These are phyloP conservation scores for Carpatolechia fugitivella DNA, from an alignment of 2,888 invertebrate genomes.

Conservation along the genomic window DNA sequence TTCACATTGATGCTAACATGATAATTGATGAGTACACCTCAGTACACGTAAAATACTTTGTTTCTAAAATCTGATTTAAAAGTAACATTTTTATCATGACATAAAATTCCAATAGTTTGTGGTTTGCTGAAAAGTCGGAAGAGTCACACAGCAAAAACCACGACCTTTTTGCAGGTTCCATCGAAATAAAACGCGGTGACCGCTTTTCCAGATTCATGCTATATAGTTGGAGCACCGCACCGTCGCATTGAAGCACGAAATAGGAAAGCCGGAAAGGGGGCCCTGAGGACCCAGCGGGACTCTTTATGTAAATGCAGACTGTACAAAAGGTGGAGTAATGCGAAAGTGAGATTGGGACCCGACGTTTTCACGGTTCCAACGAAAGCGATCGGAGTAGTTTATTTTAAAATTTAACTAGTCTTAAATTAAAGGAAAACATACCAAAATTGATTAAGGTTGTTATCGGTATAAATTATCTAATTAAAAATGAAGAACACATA, in stretches of 20 bases:
- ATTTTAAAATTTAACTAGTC: constrained; percentile 39
- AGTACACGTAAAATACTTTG: no score
- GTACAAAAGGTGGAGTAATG: constrained; percentile 68
- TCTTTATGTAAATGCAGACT: constrained; percentile 72
- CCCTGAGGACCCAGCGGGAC: constrained; percentile 64
- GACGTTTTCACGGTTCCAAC: constrained; percentile 49
- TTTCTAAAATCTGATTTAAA: neutral
- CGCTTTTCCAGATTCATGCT: constrained; percentile 57
- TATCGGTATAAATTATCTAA: neutral
- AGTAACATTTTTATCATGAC: neutral
- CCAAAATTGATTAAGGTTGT: constrained; percentile 20
- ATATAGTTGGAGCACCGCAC: constrained; percentile 45
- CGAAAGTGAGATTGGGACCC: constrained; percentile 64
- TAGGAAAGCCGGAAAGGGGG: constrained; percentile 68
- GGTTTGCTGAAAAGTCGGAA: constrained; percentile 18
- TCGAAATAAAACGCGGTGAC: constrained; percentile 56
- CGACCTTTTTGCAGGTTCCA: constrained; percentile 42
- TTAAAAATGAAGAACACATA: no score
- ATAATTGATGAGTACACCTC: no score
- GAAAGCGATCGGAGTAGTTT: constrained; percentile 44
- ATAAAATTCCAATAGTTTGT: constrained; percentile 17
- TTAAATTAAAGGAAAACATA: constrained; percentile 42
- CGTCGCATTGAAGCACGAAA: constrained; percentile 69
- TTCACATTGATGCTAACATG: no score
- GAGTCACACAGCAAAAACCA: constrained; percentile 8